These are phyloP conservation scores for Amphipoea oculea DNA, from an alignment of 2,888 invertebrate genomes.

Conservation along the genomic window DNA sequence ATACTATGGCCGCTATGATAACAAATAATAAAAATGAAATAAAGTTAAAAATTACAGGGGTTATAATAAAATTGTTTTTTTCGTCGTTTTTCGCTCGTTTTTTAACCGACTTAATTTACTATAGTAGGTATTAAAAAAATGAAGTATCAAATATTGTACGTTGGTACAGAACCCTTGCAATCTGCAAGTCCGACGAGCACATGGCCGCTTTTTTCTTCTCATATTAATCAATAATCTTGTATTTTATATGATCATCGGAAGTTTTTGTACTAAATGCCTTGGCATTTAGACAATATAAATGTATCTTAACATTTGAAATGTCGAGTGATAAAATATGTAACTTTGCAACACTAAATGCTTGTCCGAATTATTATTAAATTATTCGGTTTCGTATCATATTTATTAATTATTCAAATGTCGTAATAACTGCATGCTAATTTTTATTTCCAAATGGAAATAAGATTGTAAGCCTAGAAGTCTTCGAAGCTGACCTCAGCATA, in stretches of 20 bases:
- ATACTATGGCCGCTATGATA: background rate
- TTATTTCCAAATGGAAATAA: slow-evolving; percentile 20
- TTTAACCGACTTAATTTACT: no score
- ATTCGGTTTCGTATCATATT: slow-evolving; percentile 44
- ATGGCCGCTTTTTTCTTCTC: slow-evolving; percentile 7
- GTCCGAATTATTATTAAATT: slow-evolving; percentile 36
- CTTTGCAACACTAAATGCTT: slow-evolving; percentile 37
- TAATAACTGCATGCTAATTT: slow-evolving; percentile 41
- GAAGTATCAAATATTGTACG: background rate
- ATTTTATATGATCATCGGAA: slow-evolving; percentile 15
- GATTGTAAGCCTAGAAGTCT: slow-evolving; percentile 4
- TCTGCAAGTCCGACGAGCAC: background rate
- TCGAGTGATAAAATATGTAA: slow-evolving; percentile 51
- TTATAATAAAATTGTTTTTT: no score
- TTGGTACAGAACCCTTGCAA: background rate
- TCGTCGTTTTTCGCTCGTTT: no score
- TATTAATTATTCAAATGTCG: slow-evolving; percentile 37
- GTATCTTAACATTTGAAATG: slow-evolving; percentile 65
- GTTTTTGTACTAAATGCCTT: slow-evolving; percentile 61
- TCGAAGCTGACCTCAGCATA: slow-evolving; percentile 8
- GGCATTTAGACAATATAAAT: slow-evolving; percentile 59
- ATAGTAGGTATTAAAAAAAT: no score
- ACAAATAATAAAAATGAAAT: background rate
- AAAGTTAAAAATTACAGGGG: no score
- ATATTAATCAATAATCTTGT: slow-evolving; percentile 31